A percentile compares a stretch with the other conserved stretches of the same genome.
phyloP scores from a whole-genome alignment of 2,888 invertebrate species.

The Ecliptopera silaceata region DNA sequence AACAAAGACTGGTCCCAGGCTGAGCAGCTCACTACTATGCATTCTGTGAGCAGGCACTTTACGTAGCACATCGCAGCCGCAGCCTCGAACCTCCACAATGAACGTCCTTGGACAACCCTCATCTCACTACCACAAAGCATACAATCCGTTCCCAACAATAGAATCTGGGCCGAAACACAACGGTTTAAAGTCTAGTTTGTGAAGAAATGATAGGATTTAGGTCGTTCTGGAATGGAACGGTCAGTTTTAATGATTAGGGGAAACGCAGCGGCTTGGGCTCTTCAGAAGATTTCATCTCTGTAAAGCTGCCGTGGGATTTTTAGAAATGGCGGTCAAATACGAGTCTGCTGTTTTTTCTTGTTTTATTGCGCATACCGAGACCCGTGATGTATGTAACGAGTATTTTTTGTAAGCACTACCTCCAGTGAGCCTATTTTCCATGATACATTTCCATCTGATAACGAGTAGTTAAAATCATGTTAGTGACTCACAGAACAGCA shows the following conservation, averaged over 20 bases:
- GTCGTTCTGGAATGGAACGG: conserved; percentile 26
- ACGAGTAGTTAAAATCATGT: neutral
- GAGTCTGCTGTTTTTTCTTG: conserved; percentile 1
- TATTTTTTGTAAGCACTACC: neutral
- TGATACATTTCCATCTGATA: too few species aligned
- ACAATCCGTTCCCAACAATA: conserved; percentile 22
- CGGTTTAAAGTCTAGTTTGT: conserved; percentile 33
- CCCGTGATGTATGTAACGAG: neutral
- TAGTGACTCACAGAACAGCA: neutral
- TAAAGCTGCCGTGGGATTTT: conserved; percentile 36
- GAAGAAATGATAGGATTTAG: conserved; percentile 12
- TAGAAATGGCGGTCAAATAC: conserved; percentile 21
- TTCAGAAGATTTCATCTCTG: conserved; percentile 44
- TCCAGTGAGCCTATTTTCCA: neutral
- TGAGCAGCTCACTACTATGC: neutral
- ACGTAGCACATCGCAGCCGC: conserved; percentile 35
- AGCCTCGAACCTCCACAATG: conserved; percentile 66
- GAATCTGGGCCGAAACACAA: conserved; percentile 41
- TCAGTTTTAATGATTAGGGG: conserved; percentile 54
- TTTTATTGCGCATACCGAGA: neutral
- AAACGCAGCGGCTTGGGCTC: conserved; percentile 43
- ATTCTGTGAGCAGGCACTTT: conserved; percentile 16
- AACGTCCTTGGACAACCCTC: conserved; percentile 74
- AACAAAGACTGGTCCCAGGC: conserved; percentile 21
- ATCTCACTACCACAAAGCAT: conserved; percentile 40